These are phyloP conservation scores for Acanthis flammea DNA, from an alignment of 2,797 vertebrate genomes.

Conservation along the genomic window DNA sequence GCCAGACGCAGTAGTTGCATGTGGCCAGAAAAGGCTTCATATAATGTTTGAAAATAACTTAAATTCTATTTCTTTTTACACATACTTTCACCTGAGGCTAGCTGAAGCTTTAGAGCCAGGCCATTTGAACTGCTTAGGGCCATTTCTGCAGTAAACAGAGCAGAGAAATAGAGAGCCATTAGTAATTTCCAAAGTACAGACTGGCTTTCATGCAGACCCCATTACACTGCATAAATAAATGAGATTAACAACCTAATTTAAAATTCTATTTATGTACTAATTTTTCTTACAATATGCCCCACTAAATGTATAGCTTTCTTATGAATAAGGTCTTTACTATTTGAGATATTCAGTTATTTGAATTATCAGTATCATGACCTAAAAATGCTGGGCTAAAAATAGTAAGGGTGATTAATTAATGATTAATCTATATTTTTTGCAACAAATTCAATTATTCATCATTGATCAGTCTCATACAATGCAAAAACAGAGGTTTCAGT, in stretches of 20 bases:
- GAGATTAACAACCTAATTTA: background rate
- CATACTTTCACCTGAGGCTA: slow-evolving; percentile 3
- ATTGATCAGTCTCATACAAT: background rate
- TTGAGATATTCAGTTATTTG: background rate
- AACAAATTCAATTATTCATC: background rate
- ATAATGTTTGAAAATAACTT: background rate
- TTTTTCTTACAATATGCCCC: background rate
- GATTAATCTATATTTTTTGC: background rate
- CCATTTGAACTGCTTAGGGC: background rate
- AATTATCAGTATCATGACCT: background rate
- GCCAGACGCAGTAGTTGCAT: background rate
- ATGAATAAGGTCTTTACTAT: background rate
- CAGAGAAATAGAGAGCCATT: slow-evolving; percentile 27
- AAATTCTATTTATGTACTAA: slow-evolving; percentile 26
- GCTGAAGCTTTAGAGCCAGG: background rate
- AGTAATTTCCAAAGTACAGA: slow-evolving; percentile 49
- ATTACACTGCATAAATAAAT: slow-evolving; percentile 18
- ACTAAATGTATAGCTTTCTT: background rate
- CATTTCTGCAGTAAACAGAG: slow-evolving; percentile 29
- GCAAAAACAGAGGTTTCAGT: background rate
- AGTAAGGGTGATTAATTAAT: background rate
- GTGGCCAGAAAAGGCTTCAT: background rate
- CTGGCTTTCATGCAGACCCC: slow-evolving; percentile 21
- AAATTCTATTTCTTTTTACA: slow-evolving; percentile 10
- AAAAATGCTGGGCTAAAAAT: background rate